Percentiles rank a stretch among this genome's conserved stretches.
phyloP scores from a whole-genome alignment of 2,797 vertebrate species.

The Alexandromys oeconomus region DNA sequence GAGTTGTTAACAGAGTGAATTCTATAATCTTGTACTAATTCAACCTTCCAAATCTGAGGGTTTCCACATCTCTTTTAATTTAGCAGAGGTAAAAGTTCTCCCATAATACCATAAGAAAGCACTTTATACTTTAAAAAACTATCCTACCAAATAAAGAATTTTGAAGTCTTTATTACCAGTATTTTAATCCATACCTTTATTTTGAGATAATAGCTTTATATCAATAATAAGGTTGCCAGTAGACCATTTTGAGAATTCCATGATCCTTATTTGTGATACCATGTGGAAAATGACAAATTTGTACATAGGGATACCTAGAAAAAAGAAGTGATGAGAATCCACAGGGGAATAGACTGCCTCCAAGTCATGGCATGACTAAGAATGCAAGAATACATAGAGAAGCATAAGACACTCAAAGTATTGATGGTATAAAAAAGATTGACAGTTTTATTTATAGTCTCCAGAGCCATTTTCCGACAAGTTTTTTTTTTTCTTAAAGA shows the following conservation, averaged over 20 bases:
- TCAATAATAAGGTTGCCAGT: not conserved
- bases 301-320: not conserved
- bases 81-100: not conserved
- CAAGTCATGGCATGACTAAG: not conserved
- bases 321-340: not conserved
- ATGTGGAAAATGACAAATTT: not conserved
- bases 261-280: not conserved
- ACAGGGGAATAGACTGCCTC: not conserved
- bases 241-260: not conserved
- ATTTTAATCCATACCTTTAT: not conserved
- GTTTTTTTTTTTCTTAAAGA: not conserved
- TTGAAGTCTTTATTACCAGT: rapidly evolving
- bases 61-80: not conserved
- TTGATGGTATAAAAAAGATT: not conserved
- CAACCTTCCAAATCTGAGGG: not conserved
- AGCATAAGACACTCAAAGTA: rapidly evolving
- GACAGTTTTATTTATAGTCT: not conserved
- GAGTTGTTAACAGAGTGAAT: not conserved
- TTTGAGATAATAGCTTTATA: not conserved
- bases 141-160: not conserved
- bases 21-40: not conserved
- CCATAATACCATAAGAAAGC: not conserved
- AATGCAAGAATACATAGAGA: not conserved
- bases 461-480: not conserved
- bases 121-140: not conserved